Conservation (phyloP, 2,888 invertebrate species). For the Odontocerum albicorne region DNA sequence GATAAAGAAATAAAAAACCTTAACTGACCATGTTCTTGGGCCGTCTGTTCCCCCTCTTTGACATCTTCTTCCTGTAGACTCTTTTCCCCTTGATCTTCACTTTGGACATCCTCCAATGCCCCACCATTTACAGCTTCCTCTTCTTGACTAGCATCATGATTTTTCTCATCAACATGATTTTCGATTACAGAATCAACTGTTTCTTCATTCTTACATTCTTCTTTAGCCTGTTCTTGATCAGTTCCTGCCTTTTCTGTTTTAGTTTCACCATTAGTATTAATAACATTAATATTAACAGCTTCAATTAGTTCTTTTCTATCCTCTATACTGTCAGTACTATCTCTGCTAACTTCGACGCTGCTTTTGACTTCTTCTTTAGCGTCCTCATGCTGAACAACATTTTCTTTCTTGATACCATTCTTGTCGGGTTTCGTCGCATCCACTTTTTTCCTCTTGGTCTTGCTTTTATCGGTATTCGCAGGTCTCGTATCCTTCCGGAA, state of each 20-base stretch:
- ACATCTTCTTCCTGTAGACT: not conserved
- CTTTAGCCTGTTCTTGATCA: too few relatives aligned
- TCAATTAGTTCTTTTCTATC: not conserved
- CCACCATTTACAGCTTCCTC: too few relatives aligned
- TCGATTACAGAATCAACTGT: not conserved
- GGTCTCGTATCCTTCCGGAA: slow-evolving; percentile 29
- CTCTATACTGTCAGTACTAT: not conserved
- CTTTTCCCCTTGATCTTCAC: not conserved
- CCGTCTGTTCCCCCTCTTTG: not conserved
- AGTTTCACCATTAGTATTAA: not conserved
- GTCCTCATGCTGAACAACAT: not conserved
- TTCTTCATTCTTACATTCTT: not conserved
- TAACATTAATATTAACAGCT: not conserved
- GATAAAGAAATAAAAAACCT: slow-evolving; percentile 4
- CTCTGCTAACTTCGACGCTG: not conserved
- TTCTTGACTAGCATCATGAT: not conserved
- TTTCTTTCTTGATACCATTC: slow-evolving; percentile 45
- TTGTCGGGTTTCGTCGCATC: slow-evolving; percentile 49
- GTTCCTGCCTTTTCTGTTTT: not conserved
- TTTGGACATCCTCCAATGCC: too few relatives aligned
- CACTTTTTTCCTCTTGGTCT: slow-evolving; percentile 51
- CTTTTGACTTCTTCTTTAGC: not conserved
- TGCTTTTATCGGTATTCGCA: slow-evolving; percentile 45
- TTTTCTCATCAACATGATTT: too few relatives aligned
- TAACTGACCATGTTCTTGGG: slow-evolving; percentile 7